Base-by-base conservation (phyloP, 30 jellyfish, hydroid and myxozoan species). In the Turritopsis rubra region DNA sequence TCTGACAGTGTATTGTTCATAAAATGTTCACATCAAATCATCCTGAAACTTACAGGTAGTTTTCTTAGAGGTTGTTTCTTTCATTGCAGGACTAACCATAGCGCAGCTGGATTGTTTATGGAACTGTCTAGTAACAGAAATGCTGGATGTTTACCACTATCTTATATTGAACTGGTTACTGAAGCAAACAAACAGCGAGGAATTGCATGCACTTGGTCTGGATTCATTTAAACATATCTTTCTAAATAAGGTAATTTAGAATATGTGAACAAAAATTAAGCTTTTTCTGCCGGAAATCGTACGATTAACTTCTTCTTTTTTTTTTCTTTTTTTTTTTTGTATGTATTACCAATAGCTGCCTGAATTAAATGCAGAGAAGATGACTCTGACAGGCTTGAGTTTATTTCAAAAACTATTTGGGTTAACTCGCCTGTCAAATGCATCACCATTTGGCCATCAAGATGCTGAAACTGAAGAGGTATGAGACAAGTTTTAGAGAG, bases 171-270 rank as follows among this genome's bases (percentile, higher is more conserved):
- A 87, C 83, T 93, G 99, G 99, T 75, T 93, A 28, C 86, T 87
- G 76, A 93, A 89, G 80, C 99, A 93, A 79, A 87, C 99, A 1
- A 89, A 93, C 94, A 85, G 83, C 75, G 95, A 93, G 79, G 99
- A 93, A 28, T 75, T 93, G 52, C 99, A 93, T 84, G 99, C 99
- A 17, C 91, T 93, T 66, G 99, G 99, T 17, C 95, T 93, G 68
- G 99, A 93, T 75, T 79, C 96, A 24, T 93, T 84, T 82, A 93
- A 93, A 80, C 99, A 93, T 77, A 88, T 93, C 53, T 93, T 93
- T 79, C 89, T 93, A 84, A 93, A 93, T 79, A 93, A 93, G 99
- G 99, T 93, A 1, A 20, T 81, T 65, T 16, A 23, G 13, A 3
- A 41, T 41, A 41, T 41, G 13, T 41, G n/a, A n/a, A n/a, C n/a